A percentile compares a stretch with the other conserved stretches of the same genome.
phyloP scores from a whole-genome alignment of 2,113 vertebrate genomes.

The Lycocorax pyrrhopterus region DNA sequence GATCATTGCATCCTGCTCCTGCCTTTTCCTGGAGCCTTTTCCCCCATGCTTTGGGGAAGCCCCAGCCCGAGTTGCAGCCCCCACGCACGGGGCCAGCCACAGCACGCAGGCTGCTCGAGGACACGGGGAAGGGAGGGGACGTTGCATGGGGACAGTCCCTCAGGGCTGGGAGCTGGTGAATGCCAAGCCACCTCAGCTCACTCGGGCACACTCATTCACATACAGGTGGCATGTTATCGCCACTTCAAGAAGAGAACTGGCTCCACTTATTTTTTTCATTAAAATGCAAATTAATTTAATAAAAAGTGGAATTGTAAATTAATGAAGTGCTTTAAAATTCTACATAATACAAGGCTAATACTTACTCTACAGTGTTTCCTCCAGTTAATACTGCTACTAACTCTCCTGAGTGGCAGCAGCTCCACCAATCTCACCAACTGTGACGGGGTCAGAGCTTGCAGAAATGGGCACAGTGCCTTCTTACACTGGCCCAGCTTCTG shows the following conservation, averaged over 20 bases:
- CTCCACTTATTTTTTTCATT: conserved; percentile 66
- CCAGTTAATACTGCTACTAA: neutral
- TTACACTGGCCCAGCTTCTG: rapidly evolving
- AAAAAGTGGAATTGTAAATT: conserved; percentile 70
- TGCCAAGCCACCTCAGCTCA: rapidly evolving
- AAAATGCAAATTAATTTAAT: conserved; percentile 76
- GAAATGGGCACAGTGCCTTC: rapidly evolving
- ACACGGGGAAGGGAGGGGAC: neutral
- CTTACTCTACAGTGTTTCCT: conserved; percentile 25
- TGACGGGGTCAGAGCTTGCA: neutral
- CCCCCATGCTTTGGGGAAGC: rapidly evolving
- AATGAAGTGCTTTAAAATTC: conserved; percentile 64
- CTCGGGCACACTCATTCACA: neutral
- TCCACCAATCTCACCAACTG: neutral
- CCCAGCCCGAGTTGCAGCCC: rapidly evolving
- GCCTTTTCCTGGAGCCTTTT: neutral
- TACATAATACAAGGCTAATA: conserved; percentile 39
- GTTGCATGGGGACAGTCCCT: rapidly evolving
- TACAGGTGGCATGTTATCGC: neutral
- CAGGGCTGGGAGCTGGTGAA: rapidly evolving
- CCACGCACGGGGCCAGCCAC: rapidly evolving
- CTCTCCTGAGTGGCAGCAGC: neutral
- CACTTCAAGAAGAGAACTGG: conserved; percentile 12
- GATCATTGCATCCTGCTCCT: neutral
- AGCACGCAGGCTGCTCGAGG: neutral